Conservation (phyloP, 92 coral and sea anemone genomes). For the Actinostola sp. region DNA sequence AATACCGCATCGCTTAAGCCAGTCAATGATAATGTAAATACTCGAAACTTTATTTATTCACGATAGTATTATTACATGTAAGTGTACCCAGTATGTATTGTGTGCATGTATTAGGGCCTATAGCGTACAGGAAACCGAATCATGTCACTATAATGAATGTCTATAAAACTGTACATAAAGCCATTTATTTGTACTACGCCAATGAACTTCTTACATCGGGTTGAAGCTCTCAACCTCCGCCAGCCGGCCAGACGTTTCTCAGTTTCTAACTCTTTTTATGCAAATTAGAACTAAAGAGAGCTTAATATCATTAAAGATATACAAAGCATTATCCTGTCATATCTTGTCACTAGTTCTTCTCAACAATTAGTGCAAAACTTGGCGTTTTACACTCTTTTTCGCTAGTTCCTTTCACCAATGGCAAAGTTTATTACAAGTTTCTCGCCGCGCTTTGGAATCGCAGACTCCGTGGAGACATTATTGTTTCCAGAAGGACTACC, state of each 20-base stretch:
- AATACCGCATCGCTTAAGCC: constrained; percentile 8
- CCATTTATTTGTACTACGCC: neutral
- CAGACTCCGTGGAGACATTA: constrained; percentile 8
- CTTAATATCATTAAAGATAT: constrained; percentile 17
- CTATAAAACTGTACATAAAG: neutral
- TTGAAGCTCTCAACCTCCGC: neutral
- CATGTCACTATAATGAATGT: constrained; percentile 16
- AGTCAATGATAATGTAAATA: constrained; percentile 62
- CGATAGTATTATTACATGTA: constrained; percentile 19
- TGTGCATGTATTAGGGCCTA: constrained; percentile 8
- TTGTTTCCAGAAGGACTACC: neutral
- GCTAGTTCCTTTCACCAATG: neutral
- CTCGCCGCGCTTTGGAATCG: neutral
- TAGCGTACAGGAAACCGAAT: constrained; percentile 10
- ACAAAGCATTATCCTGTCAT: constrained; percentile 34
- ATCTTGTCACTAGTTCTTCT: constrained; percentile 5
- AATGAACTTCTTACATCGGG: neutral
- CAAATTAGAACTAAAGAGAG: constrained; percentile 14
- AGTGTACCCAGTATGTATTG: constrained; percentile 10
- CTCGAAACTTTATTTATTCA: constrained; percentile 70
- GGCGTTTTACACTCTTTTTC: neutral
- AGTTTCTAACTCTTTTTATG: constrained; percentile 23
- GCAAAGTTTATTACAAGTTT: neutral
- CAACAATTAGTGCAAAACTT: neutral
- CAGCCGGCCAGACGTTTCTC: constrained; percentile 4